These are phyloP conservation scores for Reticulitermes speratus DNA, from an alignment of 1,140 invertebrate genomes.

Conservation along the genomic window DNA sequence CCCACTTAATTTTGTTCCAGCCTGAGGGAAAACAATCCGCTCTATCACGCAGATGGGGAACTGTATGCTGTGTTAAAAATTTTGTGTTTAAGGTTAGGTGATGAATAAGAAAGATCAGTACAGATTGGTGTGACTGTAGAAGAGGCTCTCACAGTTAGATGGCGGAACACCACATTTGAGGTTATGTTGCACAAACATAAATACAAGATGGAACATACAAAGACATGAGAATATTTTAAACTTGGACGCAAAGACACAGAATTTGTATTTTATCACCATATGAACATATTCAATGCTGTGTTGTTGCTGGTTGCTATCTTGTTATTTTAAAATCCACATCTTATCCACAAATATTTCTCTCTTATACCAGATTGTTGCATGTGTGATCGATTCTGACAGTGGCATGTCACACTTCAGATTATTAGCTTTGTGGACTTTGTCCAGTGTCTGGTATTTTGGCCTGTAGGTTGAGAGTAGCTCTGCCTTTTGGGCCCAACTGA, in stretches of 20 bases:
- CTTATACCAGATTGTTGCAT: too few relatives aligned
- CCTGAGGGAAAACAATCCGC: too few relatives aligned
- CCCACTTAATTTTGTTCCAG: too few relatives aligned
- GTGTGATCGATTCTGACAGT: too few relatives aligned
- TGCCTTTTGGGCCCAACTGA: too few relatives aligned
- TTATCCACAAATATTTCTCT: too few relatives aligned
- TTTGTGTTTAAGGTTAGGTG: constrained; percentile 54
- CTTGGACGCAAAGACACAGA: constrained; percentile 80
- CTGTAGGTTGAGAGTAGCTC: too few relatives aligned
- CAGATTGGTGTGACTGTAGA: constrained; percentile 79
- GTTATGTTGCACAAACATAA: constrained; percentile 76
- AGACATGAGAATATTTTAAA: constrained; percentile 83
- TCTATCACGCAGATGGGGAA: not conserved
- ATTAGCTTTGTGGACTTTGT: too few relatives aligned
- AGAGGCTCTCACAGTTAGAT: constrained; percentile 74
- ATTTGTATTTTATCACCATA: constrained; percentile 55
- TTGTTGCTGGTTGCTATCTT: too few relatives aligned
- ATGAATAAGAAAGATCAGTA: constrained; percentile 72
- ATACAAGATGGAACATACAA: constrained; percentile 79
- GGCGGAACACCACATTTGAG: constrained; percentile 74
- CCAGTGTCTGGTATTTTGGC: too few relatives aligned
- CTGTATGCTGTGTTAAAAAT: not conserved
- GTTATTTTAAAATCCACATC: too few relatives aligned
- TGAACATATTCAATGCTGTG: constrained; percentile 24
- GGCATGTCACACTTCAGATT: too few relatives aligned